Base-by-base conservation (phyloP, 2,113 vertebrate species). In the Fregetta grallaria region DNA sequence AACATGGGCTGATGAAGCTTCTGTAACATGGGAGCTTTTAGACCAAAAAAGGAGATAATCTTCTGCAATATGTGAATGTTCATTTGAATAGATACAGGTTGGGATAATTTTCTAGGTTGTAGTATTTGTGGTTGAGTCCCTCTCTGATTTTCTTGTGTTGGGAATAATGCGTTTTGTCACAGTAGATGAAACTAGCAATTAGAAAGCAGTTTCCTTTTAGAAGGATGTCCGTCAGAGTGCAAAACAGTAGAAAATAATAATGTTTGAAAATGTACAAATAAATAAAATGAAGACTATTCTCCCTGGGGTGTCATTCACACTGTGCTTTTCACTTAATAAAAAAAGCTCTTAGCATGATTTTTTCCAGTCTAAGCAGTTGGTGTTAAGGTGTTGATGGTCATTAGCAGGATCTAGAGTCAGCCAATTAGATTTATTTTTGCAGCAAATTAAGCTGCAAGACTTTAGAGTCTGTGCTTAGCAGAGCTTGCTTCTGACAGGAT, bases 371-470 rank as follows among this genome's bases (percentile, higher is more conserved):
- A 63, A 81, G 82, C 89, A 93, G 73, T 77, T 53, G 74, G 82
- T 82, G 90, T 92, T 95, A 87, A 93, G 84, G 93, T 87, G 76
- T 91, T 93, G 80, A 94, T 96, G 87, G 81, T 94, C 58, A 92
- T 95, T 96, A 94, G 55, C 85, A 75, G 55, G 88, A 92, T 95
- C 66, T 94, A 85, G 65, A 92, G 45, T 63, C 83, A 85, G 66
- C 92, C 95, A 97, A 91, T 97, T 95, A 96, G 70, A 81, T 94
- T 89, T 92, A 94, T 92, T 96, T 96, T 92, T 96, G 63, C 92
- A 80, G 79, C 63, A 94, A 97, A 96, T 97, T 79, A 95, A 94
- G 30, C 70, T 34, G 40, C 40, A 96, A 82, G 38, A 25, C 77
- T 94, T 96, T 63, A 70, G 40, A 90, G 29, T 47, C 67, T 94